These are phyloP conservation scores for Pleuronectes platessa DNA, from an alignment of 2,113 vertebrate species.

Conservation along the genomic window DNA sequence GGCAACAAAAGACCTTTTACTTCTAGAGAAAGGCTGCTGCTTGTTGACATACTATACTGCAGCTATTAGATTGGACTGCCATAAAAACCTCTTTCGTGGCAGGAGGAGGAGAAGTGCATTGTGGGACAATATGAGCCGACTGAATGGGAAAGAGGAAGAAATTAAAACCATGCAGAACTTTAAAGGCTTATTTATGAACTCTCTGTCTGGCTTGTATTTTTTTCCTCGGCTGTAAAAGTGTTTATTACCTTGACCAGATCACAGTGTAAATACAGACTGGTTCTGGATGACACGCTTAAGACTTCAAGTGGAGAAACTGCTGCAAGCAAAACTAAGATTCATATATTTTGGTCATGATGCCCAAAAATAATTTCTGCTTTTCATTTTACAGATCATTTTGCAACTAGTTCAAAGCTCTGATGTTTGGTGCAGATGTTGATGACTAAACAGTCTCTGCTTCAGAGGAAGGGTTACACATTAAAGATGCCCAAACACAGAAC, in stretches of 20 bases:
- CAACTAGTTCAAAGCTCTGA: slow-evolving; percentile 56
- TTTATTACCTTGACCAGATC: slow-evolving; percentile 9
- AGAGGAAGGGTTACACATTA: slow-evolving; percentile 11
- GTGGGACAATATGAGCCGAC: slow-evolving; percentile 12
- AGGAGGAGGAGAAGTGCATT: slow-evolving; percentile 1
- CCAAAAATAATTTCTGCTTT: slow-evolving; percentile 18
- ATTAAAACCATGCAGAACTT: slow-evolving; percentile 11
- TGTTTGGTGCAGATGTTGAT: slow-evolving; percentile 41
- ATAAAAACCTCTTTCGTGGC: slow-evolving; percentile 2
- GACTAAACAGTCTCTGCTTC: slow-evolving; percentile 45
- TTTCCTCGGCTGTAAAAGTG: slow-evolving; percentile 5
- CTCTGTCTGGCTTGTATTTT: neutral
- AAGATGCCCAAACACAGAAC: slow-evolving; percentile 35
- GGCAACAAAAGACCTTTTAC: slow-evolving; percentile 1
- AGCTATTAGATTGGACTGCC: slow-evolving; percentile 28
- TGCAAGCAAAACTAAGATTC: slow-evolving; percentile 11
- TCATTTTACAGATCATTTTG: slow-evolving; percentile 31
- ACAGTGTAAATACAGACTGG: slow-evolving; percentile 25
- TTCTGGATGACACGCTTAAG: slow-evolving; percentile 46
- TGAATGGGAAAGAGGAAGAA: neutral
- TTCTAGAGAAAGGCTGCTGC: neutral
- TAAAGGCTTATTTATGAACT: slow-evolving; percentile 3
- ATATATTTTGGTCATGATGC: slow-evolving; percentile 33
- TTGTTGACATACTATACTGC: slow-evolving; percentile 20
- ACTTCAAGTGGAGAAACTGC: slow-evolving; percentile 9